Evolutionary conservation across 2,113 vertebrate species (phyloP).

Genomic region (Phainopepla nitens): DNA sequence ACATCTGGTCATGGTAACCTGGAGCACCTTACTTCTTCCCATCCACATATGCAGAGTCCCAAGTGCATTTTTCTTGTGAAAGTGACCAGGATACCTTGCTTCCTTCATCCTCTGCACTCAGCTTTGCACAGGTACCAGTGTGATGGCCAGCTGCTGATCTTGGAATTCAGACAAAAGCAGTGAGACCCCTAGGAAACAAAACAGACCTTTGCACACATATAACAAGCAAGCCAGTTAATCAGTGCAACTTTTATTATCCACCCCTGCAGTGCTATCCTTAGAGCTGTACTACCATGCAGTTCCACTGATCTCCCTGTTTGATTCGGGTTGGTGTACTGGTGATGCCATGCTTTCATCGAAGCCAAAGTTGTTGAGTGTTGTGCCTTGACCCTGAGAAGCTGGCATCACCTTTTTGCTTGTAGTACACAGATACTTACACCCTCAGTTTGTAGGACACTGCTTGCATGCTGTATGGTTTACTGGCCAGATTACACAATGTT

Average conservation of each 20-base stretch:
- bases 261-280: not conserved
- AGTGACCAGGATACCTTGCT: not conserved
- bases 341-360: not conserved
- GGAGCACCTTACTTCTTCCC: not conserved
- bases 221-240: not conserved
- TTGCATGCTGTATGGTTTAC: not conserved
- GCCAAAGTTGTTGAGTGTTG: not conserved
- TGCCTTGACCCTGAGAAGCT: not conserved
- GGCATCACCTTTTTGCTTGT: not conserved
- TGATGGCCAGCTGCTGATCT: not conserved
- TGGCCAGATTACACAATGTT: not conserved
- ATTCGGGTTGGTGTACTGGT: rapidly evolving
- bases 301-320: not conserved
- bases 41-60: rapidly evolving
- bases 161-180: not conserved
- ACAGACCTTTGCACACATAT: not conserved
- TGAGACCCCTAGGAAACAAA: not conserved
- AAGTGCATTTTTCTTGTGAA: rapidly evolving
- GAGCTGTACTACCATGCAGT: not conserved
- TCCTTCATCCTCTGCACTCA: not conserved
- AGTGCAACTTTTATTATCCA: not conserved
- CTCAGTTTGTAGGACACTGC: not conserved
- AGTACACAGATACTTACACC: not conserved
- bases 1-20: not conserved
- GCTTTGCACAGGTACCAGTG: not conserved